phyloP scores from a whole-genome alignment of 1,140 invertebrate species.

The Radopholus similis region DNA sequence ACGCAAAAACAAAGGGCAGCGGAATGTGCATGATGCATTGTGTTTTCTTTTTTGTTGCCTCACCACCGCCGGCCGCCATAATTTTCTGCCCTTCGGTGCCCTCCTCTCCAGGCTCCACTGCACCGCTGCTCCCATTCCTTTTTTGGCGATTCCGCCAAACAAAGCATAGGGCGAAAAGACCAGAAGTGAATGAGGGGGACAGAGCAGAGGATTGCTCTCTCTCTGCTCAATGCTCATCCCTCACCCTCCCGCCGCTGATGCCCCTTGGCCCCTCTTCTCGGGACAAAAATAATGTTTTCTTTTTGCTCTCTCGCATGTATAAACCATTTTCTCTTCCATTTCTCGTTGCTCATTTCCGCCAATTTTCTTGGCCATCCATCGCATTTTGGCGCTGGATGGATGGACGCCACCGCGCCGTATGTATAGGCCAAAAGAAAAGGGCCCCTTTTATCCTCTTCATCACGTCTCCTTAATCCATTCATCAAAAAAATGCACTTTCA shows the following conservation, averaged over 20 bases:
- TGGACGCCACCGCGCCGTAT: no score
- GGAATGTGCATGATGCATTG: no score
- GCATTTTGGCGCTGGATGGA: background rate
- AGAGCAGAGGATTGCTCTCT: background rate
- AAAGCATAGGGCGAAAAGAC: no score
- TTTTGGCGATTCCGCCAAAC: no score
- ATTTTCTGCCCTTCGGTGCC: background rate
- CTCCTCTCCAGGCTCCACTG: no score
- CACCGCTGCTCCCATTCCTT: no score
- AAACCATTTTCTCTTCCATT: background rate
- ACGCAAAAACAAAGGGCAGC: no score
- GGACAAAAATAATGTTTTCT: background rate
- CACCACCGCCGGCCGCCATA: background rate
- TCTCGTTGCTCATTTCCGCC: background rate
- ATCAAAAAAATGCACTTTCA: background rate
- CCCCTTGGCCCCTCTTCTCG: background rate
- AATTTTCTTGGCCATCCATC: constrained; percentile 15
- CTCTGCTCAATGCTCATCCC: background rate
- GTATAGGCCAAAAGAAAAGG: background rate
- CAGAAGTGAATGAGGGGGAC: no score
- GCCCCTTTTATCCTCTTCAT: background rate
- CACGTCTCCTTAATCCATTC: no score
- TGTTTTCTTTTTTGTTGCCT: background rate
- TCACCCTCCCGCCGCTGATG: background rate
- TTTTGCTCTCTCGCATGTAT: background rate